Conservation (phyloP, 1,140 invertebrate genomes). For the Heliothis virescens region DNA sequence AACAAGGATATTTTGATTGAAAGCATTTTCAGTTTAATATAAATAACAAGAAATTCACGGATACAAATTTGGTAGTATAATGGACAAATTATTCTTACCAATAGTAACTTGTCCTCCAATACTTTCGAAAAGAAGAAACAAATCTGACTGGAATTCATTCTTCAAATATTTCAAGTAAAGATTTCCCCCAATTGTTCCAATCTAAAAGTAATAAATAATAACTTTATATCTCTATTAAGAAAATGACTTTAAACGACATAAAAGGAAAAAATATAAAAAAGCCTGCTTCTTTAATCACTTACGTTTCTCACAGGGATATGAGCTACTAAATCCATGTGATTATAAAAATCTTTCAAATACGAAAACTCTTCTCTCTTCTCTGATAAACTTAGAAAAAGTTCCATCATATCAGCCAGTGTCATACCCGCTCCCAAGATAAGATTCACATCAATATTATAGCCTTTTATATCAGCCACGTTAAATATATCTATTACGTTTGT, state of each 20-base stretch:
- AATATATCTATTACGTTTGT: constrained; percentile 55
- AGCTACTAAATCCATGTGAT: constrained; percentile 88
- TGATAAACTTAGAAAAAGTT: constrained; percentile 86
- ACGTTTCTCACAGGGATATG: constrained; percentile 89
- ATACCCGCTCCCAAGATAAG: constrained; percentile 89
- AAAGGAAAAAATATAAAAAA: too few species aligned
- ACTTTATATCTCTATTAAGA: too few species aligned
- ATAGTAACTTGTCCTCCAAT: constrained; percentile 89
- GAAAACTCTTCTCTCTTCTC: constrained; percentile 76
- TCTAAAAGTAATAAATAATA: constrained; percentile 75
- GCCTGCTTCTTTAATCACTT: background rate
- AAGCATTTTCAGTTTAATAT: too few species aligned
- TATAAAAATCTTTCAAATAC: constrained; percentile 77
- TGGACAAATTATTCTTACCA: constrained; percentile 58
- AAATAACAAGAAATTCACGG: background rate
- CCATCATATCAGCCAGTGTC: constrained; percentile 88
- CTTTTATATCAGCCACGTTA: constrained; percentile 46
- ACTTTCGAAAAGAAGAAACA: constrained; percentile 91
- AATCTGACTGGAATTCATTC: constrained; percentile 92
- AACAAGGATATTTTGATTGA: background rate
- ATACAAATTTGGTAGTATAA: too few species aligned
- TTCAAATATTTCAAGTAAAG: constrained; percentile 92
- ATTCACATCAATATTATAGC: constrained; percentile 71
- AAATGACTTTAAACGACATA: too few species aligned
- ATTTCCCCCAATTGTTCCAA: constrained; percentile 92